Evolutionary conservation across 2,113 vertebrate species (phyloP), one percentile per base, ranked within the genome.

Genomic region (Bubo scandiacus): DNA sequence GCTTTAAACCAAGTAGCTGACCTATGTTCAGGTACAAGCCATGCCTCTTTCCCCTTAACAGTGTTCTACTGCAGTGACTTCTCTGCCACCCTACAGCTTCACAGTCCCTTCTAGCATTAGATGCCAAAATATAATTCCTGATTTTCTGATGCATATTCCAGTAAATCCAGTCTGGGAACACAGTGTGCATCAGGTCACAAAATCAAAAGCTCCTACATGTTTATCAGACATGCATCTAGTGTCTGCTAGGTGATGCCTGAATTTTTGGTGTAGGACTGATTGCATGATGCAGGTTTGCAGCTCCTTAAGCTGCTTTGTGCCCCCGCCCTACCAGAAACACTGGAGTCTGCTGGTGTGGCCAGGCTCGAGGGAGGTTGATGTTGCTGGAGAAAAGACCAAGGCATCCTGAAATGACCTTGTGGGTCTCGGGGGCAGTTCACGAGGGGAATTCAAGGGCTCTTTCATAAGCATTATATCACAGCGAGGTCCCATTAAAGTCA

Each of bases 301-400:
- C 15, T 74, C 30, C 91, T 38, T 63, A 42, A 79, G 10, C 8
- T 34, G 25, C 23, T 89, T 30, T 79, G 29, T 74, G 59, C 3
- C 10, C 7, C 29, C 8, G n/a, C 15, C 34, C 36, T 10, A 4
- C 8, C 11, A 32, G 36, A 73, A 93, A 77, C 1, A 0, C 12
- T 32, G 68, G 29, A 19, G 9, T 71, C 29, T 0, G 0, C 9
- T 40, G 40, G 3, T n/a, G 17, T 74, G 47, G 9, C 18, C 1
- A 2, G n/a, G 27, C 34, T 68, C 23, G 23, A 21, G 17, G 16
- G 27, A 80, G 13, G 6, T 18, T 65, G 29, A 5, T 75, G 45
- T 5, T 89, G n/a, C 38, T 94, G 70, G 12, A 75, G 61, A 42
- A 94, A 72, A 91, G 57, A 13, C 7, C 26, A 57, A 54, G 54